These are phyloP conservation scores for Pipa parva DNA, from an alignment of 2,113 vertebrate genomes.

Conservation along the genomic window DNA sequence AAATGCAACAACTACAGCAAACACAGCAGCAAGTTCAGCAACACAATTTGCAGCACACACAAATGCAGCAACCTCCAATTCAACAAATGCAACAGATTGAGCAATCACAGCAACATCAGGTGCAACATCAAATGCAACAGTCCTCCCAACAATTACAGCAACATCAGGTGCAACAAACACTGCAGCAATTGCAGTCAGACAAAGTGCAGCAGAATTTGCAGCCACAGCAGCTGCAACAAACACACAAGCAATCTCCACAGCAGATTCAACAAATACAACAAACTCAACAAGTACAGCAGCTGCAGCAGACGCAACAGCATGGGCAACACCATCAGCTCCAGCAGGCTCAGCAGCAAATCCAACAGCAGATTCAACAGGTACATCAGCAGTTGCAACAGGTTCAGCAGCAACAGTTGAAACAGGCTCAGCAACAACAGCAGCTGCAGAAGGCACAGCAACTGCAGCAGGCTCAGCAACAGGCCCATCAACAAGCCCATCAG, in stretches of 20 bases:
- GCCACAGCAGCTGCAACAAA: neutral
- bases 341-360: constrained; percentile 9
- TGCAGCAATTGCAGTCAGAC: constrained; percentile 4
- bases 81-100: constrained; percentile 12
- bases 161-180: constrained; percentile 19
- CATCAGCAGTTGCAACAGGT: constrained; percentile 35
- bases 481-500: constrained; percentile 29
- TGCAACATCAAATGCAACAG: constrained; percentile 10
- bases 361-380: constrained; percentile 22
- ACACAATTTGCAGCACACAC: neutral
- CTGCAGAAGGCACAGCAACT: neutral
- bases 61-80: neutral
- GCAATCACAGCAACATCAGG: neutral
- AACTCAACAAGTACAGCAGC: too few species aligned
- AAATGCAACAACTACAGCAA: constrained; percentile 30
- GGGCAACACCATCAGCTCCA: neutral
- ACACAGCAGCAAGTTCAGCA: constrained; percentile 5
- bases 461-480: neutral
- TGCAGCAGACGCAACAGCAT: constrained; percentile 4
- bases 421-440: constrained; percentile 1
- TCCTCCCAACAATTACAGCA: neutral
- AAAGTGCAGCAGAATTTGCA: neutral
- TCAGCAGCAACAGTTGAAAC: constrained; percentile 52
- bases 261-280: too few species aligned
- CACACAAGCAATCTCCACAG: neutral